These are phyloP conservation scores for Polyommatus icarus DNA, from an alignment of 2,888 invertebrate genomes.

Conservation along the genomic window DNA sequence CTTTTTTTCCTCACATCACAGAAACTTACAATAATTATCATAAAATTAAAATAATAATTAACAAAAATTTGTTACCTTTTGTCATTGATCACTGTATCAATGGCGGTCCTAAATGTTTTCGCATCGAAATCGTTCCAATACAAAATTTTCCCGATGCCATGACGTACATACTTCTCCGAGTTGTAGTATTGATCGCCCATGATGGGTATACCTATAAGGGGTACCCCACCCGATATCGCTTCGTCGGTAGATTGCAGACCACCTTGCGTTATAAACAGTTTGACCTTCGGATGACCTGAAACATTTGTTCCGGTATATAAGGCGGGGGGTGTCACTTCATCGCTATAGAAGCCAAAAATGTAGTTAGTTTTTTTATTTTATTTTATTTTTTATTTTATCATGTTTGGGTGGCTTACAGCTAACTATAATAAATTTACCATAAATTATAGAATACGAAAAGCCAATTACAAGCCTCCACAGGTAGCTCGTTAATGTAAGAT, in stretches of 20 bases:
- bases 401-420: no score
- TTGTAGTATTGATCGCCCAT: slow-evolving; percentile 63
- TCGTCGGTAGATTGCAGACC: slow-evolving; percentile 68
- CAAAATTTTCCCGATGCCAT: slow-evolving; percentile 52
- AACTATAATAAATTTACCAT: no score
- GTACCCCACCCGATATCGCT: slow-evolving; percentile 59
- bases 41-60: neutral
- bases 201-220: slow-evolving; percentile 61
- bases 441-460: no score
- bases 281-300: slow-evolving; percentile 63
- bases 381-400: no score
- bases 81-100: slow-evolving; percentile 45
- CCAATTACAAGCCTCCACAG: no score
- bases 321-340: no score
- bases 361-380: no score
- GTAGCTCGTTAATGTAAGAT: no score
- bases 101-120: slow-evolving; percentile 46
- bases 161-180: slow-evolving; percentile 49
- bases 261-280: slow-evolving; percentile 62
- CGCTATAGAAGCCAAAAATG: no score
- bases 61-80: slow-evolving; percentile 43
- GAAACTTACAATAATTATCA: no score
- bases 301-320: neutral
- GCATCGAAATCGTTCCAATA: slow-evolving; percentile 49
- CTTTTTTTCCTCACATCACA: no score